These are phyloP conservation scores for Drosophila macrothrix DNA, from an alignment of 2,888 invertebrate species.

Conservation along the genomic window DNA sequence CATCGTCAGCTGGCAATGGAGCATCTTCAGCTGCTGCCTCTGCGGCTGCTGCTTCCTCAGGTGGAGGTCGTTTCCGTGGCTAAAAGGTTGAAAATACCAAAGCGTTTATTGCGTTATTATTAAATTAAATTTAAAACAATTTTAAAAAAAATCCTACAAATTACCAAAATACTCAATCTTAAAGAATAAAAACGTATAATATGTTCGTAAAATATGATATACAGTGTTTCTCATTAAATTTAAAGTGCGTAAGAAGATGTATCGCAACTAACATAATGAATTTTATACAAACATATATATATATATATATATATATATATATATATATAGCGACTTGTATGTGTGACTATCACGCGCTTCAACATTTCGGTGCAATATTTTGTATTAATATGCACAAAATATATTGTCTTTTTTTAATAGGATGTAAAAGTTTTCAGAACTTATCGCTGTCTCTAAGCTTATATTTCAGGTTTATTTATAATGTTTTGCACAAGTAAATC, in stretches of 20 bases:
- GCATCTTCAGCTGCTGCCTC: slow-evolving; percentile 31
- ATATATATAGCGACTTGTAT: too few relatives aligned
- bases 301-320: too few relatives aligned
- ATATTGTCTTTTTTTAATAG: neutral
- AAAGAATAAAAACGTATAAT: neutral
- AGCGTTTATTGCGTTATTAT: neutral
- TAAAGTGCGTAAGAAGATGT: neutral
- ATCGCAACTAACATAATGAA: neutral
- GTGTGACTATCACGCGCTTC: neutral
- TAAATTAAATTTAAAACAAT: slow-evolving; percentile 11
- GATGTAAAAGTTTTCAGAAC: slow-evolving; percentile 2
- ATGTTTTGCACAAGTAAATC: slow-evolving; percentile 3
- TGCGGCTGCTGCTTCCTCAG: slow-evolving; percentile 17
- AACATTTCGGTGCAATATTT: neutral
- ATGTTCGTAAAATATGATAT: neutral
- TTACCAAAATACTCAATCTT: neutral
- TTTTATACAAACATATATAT: neutral
- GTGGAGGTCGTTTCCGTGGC: slow-evolving; percentile 38
- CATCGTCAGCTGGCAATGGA: slow-evolving; percentile 31
- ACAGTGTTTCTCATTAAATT: neutral
- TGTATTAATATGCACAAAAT: neutral
- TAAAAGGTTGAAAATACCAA: slow-evolving; percentile 5
- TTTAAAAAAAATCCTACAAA: slow-evolving; percentile 1
- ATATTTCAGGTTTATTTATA: slow-evolving; percentile 27
- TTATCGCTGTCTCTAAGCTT: slow-evolving; percentile 8